phyloP scores from a whole-genome alignment of 2,113 vertebrate species.

The Grantiella picta region DNA sequence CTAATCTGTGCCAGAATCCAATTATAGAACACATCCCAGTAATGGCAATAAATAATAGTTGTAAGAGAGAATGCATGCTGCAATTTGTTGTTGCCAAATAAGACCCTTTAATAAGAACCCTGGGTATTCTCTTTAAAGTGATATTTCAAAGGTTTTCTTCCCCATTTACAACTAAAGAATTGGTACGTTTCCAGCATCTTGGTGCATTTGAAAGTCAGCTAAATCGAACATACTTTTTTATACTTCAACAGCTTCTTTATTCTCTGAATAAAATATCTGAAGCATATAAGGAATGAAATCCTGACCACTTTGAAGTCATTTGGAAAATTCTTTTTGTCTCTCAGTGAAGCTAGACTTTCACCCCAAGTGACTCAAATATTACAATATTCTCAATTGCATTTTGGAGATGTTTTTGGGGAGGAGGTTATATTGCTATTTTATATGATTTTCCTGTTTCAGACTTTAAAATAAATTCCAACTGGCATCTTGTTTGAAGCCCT shows the following conservation, averaged over 20 bases:
- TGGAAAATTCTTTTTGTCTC: not conserved
- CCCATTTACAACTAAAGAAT: not conserved
- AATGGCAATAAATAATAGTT: slow-evolving; percentile 49
- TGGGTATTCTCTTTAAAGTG: not conserved
- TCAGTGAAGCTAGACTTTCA: not conserved
- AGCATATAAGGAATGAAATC: not conserved
- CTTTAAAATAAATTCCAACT: not conserved
- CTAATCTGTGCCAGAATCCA: slow-evolving; percentile 28
- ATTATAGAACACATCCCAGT: slow-evolving; percentile 49
- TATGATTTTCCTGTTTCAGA: not conserved
- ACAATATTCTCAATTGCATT: accelerated
- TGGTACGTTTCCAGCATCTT: not conserved
- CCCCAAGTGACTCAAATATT: not conserved
- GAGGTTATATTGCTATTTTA: not conserved
- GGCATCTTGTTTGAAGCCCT: not conserved
- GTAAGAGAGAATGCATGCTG: not conserved
- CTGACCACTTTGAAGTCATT: not conserved
- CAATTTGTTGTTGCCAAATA: slow-evolving; percentile 25
- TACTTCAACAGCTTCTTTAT: not conserved
- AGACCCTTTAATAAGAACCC: not conserved
- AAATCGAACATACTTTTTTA: not conserved
- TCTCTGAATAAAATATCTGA: not conserved
- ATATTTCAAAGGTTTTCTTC: slow-evolving; percentile 17
- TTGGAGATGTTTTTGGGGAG: not conserved
- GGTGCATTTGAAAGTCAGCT: not conserved